Evolutionary conservation across 2,797 vertebrate genomes (phyloP).

Genomic region (Myotis myotis): DNA sequence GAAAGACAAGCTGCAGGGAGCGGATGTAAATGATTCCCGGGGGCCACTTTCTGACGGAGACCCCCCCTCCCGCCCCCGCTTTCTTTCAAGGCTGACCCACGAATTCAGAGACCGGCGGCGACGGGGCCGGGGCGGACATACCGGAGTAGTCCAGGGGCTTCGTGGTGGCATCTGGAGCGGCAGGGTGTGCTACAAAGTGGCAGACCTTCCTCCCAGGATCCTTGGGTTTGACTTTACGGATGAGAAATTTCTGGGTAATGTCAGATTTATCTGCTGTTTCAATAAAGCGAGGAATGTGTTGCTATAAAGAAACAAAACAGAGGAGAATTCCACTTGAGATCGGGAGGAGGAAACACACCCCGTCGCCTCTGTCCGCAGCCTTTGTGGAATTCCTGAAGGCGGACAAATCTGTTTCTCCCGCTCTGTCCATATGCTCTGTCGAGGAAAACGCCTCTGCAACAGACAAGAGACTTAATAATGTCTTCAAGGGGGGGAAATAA

Average conservation of each 20-base stretch:
- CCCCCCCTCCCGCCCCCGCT: neutral
- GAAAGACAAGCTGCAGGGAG: neutral
- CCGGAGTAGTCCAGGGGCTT: slow-evolving; percentile 83
- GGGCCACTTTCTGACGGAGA: neutral
- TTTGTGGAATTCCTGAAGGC: slow-evolving; percentile 53
- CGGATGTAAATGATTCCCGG: neutral
- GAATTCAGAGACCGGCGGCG: neutral
- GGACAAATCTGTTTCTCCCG: slow-evolving; percentile 35
- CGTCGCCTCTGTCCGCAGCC: neutral
- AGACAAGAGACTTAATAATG: neutral
- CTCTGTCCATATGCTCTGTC: slow-evolving; percentile 19
- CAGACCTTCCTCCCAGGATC: slow-evolving; percentile 63
- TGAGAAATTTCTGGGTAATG: slow-evolving; percentile 72
- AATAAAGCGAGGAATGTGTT: slow-evolving; percentile 79
- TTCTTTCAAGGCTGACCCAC: neutral
- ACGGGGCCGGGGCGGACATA: slow-evolving; percentile 68
- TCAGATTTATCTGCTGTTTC: slow-evolving; percentile 71
- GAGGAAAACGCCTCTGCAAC: neutral
- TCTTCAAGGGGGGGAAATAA: neutral
- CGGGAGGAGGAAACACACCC: neutral
- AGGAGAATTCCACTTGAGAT: slow-evolving; percentile 31
- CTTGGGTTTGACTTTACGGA: slow-evolving; percentile 80
- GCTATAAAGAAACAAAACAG: slow-evolving; percentile 80
- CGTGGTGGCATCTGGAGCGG: slow-evolving; percentile 41
- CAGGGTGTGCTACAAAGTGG: slow-evolving; percentile 77